These are phyloP conservation scores for Hippoglossus stenolepis DNA, from an alignment of 2,113 vertebrate species.

Conservation along the genomic window DNA sequence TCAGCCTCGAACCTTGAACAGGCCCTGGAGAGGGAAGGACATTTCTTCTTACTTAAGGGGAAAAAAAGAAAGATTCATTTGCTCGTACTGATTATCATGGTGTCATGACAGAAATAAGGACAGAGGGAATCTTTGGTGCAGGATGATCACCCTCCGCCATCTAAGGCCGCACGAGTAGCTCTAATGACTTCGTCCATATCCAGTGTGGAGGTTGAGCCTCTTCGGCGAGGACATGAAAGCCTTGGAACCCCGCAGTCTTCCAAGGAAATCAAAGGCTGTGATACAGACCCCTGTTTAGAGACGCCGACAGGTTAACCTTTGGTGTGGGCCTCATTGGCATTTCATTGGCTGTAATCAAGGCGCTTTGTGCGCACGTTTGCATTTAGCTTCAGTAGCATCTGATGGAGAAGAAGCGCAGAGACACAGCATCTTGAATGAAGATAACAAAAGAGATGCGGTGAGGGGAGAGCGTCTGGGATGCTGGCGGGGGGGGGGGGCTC, in stretches of 20 bases:
- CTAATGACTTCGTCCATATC: slow-evolving; percentile 21
- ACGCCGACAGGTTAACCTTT: slow-evolving; percentile 81
- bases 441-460: neutral
- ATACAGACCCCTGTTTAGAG: slow-evolving; percentile 70
- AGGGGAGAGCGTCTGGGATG: neutral
- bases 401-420: slow-evolving; percentile 38
- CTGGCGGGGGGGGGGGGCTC: neutral
- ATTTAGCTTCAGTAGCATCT: slow-evolving; percentile 62
- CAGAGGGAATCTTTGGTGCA: neutral
- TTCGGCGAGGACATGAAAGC: slow-evolving; percentile 63
- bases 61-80: slow-evolving; percentile 33
- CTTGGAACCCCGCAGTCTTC: slow-evolving; percentile 60
- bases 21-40: slow-evolving; percentile 15
- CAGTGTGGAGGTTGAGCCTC: slow-evolving; percentile 34
- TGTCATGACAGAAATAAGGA: slow-evolving; percentile 4
- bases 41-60: slow-evolving; percentile 9
- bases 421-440: slow-evolving; percentile 31
- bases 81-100: slow-evolving; percentile 27
- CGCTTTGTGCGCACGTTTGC: slow-evolving; percentile 35
- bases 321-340: slow-evolving; percentile 73
- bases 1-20: slow-evolving; percentile 57
- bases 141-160: neutral
- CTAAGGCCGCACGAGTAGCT: slow-evolving; percentile 17
- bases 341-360: slow-evolving; percentile 57
- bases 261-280: slow-evolving; percentile 70